Evolutionary conservation across 2,888 invertebrate genomes (phyloP).

Genomic region (Drosophila hamatofila): DNA sequence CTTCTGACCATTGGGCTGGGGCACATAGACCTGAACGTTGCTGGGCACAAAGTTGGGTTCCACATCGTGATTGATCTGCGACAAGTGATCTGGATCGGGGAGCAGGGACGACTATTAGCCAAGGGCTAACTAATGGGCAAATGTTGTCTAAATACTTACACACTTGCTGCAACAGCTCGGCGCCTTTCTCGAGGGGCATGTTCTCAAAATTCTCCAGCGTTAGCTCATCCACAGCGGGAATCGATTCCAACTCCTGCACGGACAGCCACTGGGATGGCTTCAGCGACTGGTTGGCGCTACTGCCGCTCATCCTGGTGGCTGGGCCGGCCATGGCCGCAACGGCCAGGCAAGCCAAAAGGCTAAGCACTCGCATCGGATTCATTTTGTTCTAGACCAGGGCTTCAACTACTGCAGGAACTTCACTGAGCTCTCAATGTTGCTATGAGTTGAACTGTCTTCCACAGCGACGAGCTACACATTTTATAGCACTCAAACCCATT

Average conservation of each 20-base stretch:
- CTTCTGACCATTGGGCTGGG: constrained; percentile 64
- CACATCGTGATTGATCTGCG: constrained; percentile 72
- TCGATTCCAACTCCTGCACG: constrained; percentile 63
- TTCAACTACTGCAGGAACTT: constrained; percentile 54
- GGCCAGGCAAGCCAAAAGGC: constrained; percentile 71
- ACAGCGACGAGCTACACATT: constrained; percentile 13
- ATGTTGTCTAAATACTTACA: constrained; percentile 63
- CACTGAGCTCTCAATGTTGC: constrained; percentile 31
- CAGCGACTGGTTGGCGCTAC: constrained; percentile 54
- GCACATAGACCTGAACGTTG: constrained; percentile 59
- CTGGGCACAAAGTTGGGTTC: constrained; percentile 69
- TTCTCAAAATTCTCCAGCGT: constrained; percentile 70
- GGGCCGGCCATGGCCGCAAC: constrained; percentile 62
- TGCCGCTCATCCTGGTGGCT: constrained; percentile 42
- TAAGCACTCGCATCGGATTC: constrained; percentile 73
- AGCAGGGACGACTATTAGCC: neutral
- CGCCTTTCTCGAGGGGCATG: constrained; percentile 75
- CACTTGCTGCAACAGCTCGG: constrained; percentile 72
- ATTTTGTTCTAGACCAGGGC: constrained; percentile 54
- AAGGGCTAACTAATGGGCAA: neutral
- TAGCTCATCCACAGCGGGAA: constrained; percentile 77
- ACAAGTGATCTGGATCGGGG: constrained; percentile 68
- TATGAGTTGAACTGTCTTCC: constrained; percentile 71
- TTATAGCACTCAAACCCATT: constrained; percentile 43
- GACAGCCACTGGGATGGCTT: constrained; percentile 80